Evolutionary conservation across 1,140 invertebrate genomes (phyloP).

Genomic region (Drosophila sp.): DNA sequence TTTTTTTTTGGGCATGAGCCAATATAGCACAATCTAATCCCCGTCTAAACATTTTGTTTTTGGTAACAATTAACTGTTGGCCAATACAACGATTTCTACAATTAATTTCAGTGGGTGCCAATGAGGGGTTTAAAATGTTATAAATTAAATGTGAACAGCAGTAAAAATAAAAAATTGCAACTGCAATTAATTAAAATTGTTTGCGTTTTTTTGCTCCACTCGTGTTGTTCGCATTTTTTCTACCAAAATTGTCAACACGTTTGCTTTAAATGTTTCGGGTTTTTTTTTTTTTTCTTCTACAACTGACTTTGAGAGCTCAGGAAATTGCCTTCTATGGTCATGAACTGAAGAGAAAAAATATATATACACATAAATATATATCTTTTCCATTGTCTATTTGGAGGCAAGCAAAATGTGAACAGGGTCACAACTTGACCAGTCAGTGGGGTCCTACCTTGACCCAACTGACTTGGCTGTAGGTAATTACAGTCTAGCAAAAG

Average conservation of each 20-base stretch:
- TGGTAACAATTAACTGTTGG: constrained; percentile 58
- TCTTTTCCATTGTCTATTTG: constrained; percentile 35
- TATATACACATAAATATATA: constrained; percentile 10
- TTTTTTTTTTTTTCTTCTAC: neutral
- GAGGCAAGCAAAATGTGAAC: constrained; percentile 38
- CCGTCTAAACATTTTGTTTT: constrained; percentile 37
- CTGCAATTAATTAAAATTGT: constrained; percentile 67
- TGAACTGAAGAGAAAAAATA: constrained; percentile 13
- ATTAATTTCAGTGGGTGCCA: constrained; percentile 40
- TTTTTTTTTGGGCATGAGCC: constrained; percentile 56
- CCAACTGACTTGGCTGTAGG: constrained; percentile 14
- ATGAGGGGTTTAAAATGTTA: constrained; percentile 25
- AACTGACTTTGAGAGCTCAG: constrained; percentile 28
- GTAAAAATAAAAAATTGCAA: constrained; percentile 30
- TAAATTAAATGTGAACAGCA: constrained; percentile 35
- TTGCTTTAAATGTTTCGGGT: constrained; percentile 19
- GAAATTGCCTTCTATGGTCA: constrained; percentile 46
- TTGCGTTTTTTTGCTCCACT: constrained; percentile 13
- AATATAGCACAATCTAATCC: constrained; percentile 44
- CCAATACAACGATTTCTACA: constrained; percentile 34
- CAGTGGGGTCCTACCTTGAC: constrained; percentile 35
- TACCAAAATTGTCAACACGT: constrained; percentile 48
- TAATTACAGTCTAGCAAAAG: constrained; percentile 13
- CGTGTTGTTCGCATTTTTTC: constrained; percentile 10
- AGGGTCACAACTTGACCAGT: constrained; percentile 34